These are phyloP conservation scores for Rutpela maculata DNA, from an alignment of 2,888 invertebrate species.

Conservation along the genomic window DNA sequence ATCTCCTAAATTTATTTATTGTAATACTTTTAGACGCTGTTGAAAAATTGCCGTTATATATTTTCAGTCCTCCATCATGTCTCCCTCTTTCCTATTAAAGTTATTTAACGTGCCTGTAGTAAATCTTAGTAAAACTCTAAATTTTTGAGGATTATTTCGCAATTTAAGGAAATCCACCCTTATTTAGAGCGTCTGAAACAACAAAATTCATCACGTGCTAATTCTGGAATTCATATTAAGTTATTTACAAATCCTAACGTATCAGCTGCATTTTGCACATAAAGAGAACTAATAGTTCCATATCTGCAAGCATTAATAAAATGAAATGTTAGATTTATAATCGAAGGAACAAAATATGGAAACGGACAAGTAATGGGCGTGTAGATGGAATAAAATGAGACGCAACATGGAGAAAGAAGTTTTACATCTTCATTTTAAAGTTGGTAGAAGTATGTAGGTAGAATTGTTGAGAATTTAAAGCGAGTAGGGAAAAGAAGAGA, in stretches of 20 bases:
- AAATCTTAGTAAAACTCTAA: conserved; percentile 28
- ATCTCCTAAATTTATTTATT: background rate
- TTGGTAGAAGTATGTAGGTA: conserved; percentile 65
- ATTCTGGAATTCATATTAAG: conserved; percentile 10
- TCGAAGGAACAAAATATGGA: conserved; percentile 6
- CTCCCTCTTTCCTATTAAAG: conserved; percentile 5
- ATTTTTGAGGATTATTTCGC: conserved; percentile 42
- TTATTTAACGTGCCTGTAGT: conserved; percentile 20
- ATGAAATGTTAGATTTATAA: background rate
- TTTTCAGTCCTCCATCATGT: background rate
- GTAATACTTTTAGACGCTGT: no score
- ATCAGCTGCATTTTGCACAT: background rate
- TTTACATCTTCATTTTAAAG: conserved; percentile 70
- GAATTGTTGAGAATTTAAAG: conserved; percentile 67
- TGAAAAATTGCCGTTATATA: conserved; percentile 8
- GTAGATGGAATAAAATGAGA: conserved; percentile 37
- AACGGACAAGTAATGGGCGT: conserved; percentile 20
- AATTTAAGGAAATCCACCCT: conserved; percentile 41
- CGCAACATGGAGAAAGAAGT: conserved; percentile 53
- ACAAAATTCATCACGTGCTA: conserved; percentile 41
- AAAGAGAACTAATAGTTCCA: background rate
- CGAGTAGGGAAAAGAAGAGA: conserved; percentile 65
- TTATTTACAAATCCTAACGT: conserved; percentile 1
- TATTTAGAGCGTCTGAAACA: conserved; percentile 44
- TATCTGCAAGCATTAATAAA: background rate